Evolutionary conservation across 2,797 vertebrate genomes (phyloP).

Genomic region (Tokudaia tokunoshimensis): DNA sequence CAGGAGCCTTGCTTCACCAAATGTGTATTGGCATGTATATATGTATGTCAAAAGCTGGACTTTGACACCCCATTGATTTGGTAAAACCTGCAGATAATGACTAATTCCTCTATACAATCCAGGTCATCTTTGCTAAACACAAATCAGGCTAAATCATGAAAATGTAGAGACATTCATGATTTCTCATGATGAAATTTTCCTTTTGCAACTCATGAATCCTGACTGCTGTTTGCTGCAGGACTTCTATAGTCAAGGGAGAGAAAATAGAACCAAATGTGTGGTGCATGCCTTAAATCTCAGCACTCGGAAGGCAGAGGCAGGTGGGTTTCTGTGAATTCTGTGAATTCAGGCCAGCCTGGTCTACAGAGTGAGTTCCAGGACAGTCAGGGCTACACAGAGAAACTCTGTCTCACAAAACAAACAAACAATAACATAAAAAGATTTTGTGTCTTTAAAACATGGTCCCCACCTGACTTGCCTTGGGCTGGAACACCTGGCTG

Average conservation of each 20-base stretch:
- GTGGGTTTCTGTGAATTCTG: too few species aligned
- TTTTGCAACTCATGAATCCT: constrained; percentile 35
- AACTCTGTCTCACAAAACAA: not conserved
- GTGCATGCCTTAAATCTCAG: too few species aligned
- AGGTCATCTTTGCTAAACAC: constrained; percentile 26
- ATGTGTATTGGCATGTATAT: not conserved
- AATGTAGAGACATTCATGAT: constrained; percentile 21
- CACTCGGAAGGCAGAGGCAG: too few species aligned
- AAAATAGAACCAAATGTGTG: constrained; percentile 9
- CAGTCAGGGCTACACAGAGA: not conserved
- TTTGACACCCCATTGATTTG: not conserved
- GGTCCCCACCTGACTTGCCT: not conserved
- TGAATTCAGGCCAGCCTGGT: too few species aligned
- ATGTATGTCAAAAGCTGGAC: not conserved
- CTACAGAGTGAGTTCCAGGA: too few species aligned
- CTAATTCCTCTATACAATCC: constrained; percentile 29
- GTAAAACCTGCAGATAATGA: not conserved
- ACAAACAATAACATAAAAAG: not conserved
- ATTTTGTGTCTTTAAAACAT: constrained; percentile 29
- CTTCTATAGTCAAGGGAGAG: not conserved
- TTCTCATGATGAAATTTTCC: constrained; percentile 51
- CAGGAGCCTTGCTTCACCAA: not conserved
- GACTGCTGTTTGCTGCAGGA: constrained; percentile 8
- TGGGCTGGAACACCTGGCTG: not conserved
- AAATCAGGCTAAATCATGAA: constrained; percentile 33